These are phyloP conservation scores for Heteronetta atricapilla DNA, from an alignment of 2,113 vertebrate species.

Conservation along the genomic window DNA sequence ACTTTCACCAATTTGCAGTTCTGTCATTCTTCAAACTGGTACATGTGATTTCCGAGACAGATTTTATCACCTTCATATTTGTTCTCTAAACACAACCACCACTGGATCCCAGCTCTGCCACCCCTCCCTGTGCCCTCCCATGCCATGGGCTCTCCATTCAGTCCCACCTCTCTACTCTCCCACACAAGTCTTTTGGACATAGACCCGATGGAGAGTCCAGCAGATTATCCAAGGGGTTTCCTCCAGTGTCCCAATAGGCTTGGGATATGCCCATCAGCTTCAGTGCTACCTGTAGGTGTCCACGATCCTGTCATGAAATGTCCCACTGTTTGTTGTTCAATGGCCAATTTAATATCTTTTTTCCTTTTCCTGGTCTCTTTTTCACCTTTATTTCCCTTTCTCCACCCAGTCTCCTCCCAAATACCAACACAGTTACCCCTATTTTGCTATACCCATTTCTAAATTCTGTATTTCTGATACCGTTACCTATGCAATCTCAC, in stretches of 20 bases:
- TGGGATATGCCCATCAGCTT: background rate
- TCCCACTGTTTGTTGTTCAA: background rate
- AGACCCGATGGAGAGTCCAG: background rate
- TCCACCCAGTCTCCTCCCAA: background rate
- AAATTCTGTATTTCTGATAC: background rate
- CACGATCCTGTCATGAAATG: background rate
- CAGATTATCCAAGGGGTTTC: background rate
- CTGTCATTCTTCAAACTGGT: background rate
- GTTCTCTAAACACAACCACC: background rate
- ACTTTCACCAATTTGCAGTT: background rate
- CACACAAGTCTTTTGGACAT: background rate
- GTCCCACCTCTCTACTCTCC: background rate
- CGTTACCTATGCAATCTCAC: background rate
- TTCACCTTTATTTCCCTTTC: background rate
- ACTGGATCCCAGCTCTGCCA: background rate
- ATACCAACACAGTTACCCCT: background rate
- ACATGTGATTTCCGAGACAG: background rate
- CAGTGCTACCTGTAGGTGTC: background rate
- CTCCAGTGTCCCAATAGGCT: background rate
- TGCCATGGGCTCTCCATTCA: rapidly evolving
- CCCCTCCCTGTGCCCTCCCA: background rate
- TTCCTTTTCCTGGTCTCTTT: background rate
- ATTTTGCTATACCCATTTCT: background rate
- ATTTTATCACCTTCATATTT: background rate
- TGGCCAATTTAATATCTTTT: background rate